Conservation (phyloP, 2,888 invertebrate species). For the Gastracanthus pulcherrimus region DNA sequence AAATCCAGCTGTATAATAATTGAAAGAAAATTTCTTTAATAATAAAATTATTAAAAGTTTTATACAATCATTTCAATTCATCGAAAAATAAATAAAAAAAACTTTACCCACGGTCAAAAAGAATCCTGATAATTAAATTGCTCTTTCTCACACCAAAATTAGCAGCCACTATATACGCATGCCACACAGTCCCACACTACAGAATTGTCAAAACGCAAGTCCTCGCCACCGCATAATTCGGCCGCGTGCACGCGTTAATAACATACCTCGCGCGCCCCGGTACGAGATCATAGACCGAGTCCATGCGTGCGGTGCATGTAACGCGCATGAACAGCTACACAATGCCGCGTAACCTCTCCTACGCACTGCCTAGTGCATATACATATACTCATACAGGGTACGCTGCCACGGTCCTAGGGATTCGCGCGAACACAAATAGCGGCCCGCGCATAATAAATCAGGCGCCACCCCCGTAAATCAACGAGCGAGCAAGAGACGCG, state of each 20-base stretch:
- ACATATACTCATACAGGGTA: too few species aligned
- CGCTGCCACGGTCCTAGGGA: too few species aligned
- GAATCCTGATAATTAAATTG: too few species aligned
- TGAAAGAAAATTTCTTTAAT: too few species aligned
- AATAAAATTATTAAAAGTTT: too few species aligned
- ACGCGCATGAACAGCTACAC: background rate
- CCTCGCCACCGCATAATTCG: conserved; percentile 19
- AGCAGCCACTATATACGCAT: too few species aligned
- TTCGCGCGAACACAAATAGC: conserved; percentile 6
- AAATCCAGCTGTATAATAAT: too few species aligned
- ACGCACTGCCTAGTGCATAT: background rate
- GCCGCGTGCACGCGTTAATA: background rate
- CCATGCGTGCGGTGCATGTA: background rate
- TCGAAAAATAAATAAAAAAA: too few species aligned
- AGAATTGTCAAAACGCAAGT: background rate
- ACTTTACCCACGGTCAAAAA: too few species aligned
- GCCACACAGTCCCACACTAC: background rate
- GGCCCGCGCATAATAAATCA: conserved; percentile 44
- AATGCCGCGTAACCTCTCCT: background rate
- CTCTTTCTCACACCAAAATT: background rate
- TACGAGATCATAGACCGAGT: conserved; percentile 25
- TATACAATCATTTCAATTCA: too few species aligned
- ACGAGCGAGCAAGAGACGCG: background rate
- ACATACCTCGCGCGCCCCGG: background rate
- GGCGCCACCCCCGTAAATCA: conserved; percentile 37